Conservation (phyloP, 2,113 vertebrate species). For the Xiphophorus hellerii region DNA sequence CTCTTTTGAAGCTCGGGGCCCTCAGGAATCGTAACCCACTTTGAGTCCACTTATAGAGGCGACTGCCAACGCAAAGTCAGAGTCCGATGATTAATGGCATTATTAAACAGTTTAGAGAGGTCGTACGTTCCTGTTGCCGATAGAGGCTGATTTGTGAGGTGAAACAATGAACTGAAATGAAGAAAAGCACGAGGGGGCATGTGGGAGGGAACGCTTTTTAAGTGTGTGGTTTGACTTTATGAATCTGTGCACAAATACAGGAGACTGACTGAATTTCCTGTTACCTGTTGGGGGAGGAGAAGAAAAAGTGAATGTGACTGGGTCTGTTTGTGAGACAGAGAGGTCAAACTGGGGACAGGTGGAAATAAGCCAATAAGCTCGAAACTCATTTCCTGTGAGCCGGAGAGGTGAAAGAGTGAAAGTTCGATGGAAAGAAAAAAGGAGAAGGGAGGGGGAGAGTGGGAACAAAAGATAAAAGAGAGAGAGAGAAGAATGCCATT, state of each 20-base stretch:
- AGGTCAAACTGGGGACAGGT: conserved; percentile 66
- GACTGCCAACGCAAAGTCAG: conserved; percentile 33
- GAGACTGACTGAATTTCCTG: not conserved
- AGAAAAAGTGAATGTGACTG: not conserved
- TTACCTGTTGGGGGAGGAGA: not conserved
- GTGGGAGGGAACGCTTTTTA: conserved; percentile 11
- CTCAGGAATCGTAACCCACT: conserved; percentile 3
- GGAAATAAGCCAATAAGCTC: conserved; percentile 65
- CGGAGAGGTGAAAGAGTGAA: conserved; percentile 40
- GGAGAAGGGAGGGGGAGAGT: not conserved
- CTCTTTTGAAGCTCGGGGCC: not conserved
- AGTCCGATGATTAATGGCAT: conserved; percentile 61
- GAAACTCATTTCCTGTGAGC: conserved; percentile 69
- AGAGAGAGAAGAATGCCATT: conserved; percentile 15
- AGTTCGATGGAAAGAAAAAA: not conserved
- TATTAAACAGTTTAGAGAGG: conserved; percentile 62
- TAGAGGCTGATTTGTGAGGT: conserved; percentile 60
- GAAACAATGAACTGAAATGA: conserved; percentile 52
- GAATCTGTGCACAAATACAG: not conserved
- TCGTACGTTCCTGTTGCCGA: conserved; percentile 54
- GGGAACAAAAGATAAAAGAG: not conserved
- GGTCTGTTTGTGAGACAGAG: conserved; percentile 29
- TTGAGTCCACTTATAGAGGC: conserved; percentile 40
- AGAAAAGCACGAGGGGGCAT: conserved; percentile 20
- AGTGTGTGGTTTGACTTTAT: not conserved